Conservation (phyloP, 1,140 invertebrate species). For the Drosophila lacertosa region DNA sequence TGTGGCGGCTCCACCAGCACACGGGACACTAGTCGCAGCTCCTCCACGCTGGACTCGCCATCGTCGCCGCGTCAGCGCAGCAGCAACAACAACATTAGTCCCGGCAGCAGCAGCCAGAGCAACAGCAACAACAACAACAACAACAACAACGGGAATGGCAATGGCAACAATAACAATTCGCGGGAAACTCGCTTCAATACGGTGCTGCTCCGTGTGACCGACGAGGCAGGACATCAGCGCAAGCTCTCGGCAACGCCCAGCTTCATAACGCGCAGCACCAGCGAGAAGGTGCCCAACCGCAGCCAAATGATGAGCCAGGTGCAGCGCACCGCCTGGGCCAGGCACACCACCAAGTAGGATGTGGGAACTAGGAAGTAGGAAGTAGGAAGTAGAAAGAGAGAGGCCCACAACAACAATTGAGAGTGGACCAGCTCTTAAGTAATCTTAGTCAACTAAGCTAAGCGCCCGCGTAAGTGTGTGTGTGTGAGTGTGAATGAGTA, state of each 20-base stretch:
- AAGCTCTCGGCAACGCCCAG: constrained; percentile 83
- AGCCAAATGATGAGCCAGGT: constrained; percentile 93
- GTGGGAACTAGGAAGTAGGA: no score
- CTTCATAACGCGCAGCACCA: constrained; percentile 91
- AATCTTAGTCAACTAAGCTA: constrained; percentile 26
- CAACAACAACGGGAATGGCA: constrained; percentile 39
- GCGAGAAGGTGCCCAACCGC: constrained; percentile 92
- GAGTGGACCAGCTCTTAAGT: constrained; percentile 41
- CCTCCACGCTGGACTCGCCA: constrained; percentile 74
- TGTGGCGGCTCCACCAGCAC: constrained; percentile 69
- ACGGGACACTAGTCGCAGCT: constrained; percentile 71
- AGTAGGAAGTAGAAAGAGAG: no score
- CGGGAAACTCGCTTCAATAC: constrained; percentile 63
- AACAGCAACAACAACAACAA: constrained; percentile 38
- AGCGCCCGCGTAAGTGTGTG: constrained; percentile 5
- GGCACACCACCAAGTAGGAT: constrained; percentile 93
- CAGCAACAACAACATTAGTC: constrained; percentile 65
- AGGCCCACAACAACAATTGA: neutral
- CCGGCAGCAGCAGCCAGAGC: constrained; percentile 54
- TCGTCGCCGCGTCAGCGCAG: constrained; percentile 67
- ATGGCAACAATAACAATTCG: constrained; percentile 52
- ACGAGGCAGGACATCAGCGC: constrained; percentile 79
- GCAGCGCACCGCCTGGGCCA: constrained; percentile 91
- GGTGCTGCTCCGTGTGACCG: constrained; percentile 75
- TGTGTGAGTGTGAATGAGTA: neutral